Conservation (phyloP, 2,797 vertebrate species). For the Decapterus maruadsi region DNA sequence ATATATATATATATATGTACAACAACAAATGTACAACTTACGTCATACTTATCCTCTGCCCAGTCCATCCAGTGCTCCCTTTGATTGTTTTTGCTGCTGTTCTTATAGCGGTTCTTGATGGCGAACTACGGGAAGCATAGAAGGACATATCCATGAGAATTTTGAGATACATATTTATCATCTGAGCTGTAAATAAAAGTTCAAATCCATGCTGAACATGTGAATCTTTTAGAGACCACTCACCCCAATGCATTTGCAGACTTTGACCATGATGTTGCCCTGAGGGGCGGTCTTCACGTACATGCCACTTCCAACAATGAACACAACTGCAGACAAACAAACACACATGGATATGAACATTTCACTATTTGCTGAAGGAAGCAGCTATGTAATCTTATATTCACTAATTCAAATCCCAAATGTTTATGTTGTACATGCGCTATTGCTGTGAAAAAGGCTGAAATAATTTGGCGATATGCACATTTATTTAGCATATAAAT, state of each 20-base stretch:
- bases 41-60: constrained; percentile 93
- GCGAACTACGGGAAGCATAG: constrained; percentile 86
- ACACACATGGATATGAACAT: constrained; percentile 15
- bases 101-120: constrained; percentile 81
- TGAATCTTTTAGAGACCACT: constrained; percentile 47
- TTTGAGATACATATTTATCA: no score
- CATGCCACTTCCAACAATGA: constrained; percentile 89
- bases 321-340: constrained; percentile 88
- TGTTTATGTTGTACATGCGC: no score
- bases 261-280: constrained; percentile 91
- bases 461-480: no score
- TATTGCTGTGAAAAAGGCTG: no score
- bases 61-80: constrained; percentile 97
- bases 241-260: constrained; percentile 90
- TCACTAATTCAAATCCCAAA: no score
- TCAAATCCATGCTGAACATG: background rate
- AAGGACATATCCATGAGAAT: background rate
- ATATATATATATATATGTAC: no score
- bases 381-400: background rate
- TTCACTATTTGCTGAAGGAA: background rate
- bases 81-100: background rate
- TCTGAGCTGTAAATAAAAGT: no score
- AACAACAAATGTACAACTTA: constrained; percentile 68
- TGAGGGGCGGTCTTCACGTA: constrained; percentile 91
- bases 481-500: no score